Evolutionary conservation across 2,888 invertebrate species (phyloP), one percentile per base, ranked within the genome.

Genomic region (Entomobrya multifasciata): DNA sequence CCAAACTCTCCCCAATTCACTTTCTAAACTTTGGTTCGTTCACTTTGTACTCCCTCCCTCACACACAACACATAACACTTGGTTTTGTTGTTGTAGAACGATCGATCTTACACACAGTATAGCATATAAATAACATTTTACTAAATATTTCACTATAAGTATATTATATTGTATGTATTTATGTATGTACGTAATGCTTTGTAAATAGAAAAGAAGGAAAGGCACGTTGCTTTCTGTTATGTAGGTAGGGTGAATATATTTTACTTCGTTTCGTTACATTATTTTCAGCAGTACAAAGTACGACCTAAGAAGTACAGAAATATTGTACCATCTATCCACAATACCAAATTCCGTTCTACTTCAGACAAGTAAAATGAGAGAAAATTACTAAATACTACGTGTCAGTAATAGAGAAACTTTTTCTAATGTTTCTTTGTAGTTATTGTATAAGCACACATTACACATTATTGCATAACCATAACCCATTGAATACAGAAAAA

Each of bases 1-100:
- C 72, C 47, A 72, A 76, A 41, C 72, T 74, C 76, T 82, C 82
- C 76, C 82, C 82, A 83, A 41, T 65, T 76, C 82, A 74, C 74
- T 82, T 72, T 81, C 81, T 60, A 41, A 44, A 25, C 82, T 47
- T 25, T 36, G 8, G 36, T 15, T 13, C 27, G 25, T 72, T 72
- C 22, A 47, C 72, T 47, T 17, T n/a, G n/a, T n/a, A n/a, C n/a
- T n/a, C n/a, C n/a, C 47, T 4, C 70, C 22, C 47, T 13, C 60
- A 41, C 6, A 72, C 47, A 72, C 44, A 72, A 49, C 47, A 44
- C 13, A 36, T n/a, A n/a, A n/a, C 1, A 57, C 22, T 15, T 30
- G n/a, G 62, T 67, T 4, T 36, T 44, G 25, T 67, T 13, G 72
- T 49, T n/a, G 30, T 30, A 5, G 65, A 65, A 41, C 65, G 65